These are phyloP conservation scores for Orchestes rusci DNA, from an alignment of 2,888 invertebrate genomes.

Conservation along the genomic window DNA sequence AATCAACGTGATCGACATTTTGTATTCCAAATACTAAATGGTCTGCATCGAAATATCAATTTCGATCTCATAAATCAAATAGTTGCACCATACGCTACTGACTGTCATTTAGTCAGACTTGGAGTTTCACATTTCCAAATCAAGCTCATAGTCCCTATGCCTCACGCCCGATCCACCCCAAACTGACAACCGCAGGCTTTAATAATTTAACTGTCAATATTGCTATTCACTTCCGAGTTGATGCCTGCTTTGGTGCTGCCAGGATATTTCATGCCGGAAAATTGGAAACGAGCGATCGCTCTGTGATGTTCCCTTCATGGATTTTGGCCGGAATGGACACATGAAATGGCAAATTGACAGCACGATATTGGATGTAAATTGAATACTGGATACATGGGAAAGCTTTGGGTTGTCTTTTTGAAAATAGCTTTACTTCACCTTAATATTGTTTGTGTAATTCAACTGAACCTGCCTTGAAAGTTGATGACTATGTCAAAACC, in stretches of 20 bases:
- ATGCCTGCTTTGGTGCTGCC: conserved; percentile 19
- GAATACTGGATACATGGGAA: too few relatives aligned
- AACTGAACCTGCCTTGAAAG: too few relatives aligned
- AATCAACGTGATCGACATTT: too few relatives aligned
- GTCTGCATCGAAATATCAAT: too few relatives aligned
- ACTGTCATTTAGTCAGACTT: neutral
- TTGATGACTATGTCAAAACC: too few relatives aligned
- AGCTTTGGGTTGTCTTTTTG: too few relatives aligned
- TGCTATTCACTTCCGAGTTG: conserved; percentile 24
- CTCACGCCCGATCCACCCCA: conserved; percentile 4
- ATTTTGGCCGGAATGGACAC: conserved; percentile 11
- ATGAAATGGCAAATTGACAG: conserved; percentile 10
- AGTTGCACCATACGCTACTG: neutral
- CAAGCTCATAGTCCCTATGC: too few relatives aligned
- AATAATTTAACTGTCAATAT: conserved; percentile 27
- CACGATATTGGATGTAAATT: conserved; percentile 8
- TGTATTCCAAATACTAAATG: too few relatives aligned
- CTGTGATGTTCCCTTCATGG: conserved; percentile 5
- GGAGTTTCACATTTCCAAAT: neutral
- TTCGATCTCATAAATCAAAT: too few relatives aligned
- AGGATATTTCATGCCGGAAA: conserved; percentile 11
- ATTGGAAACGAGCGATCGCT: conserved; percentile 9
- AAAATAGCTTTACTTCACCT: too few relatives aligned
- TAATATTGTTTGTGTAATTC: too few relatives aligned
- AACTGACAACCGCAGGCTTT: conserved; percentile 23